A percentile compares a stretch with the other conserved stretches of the same genome.
These are phyloP conservation scores for Ectemnius cavifrons DNA, from an alignment of 2,888 invertebrate genomes.

Conservation along the genomic window DNA sequence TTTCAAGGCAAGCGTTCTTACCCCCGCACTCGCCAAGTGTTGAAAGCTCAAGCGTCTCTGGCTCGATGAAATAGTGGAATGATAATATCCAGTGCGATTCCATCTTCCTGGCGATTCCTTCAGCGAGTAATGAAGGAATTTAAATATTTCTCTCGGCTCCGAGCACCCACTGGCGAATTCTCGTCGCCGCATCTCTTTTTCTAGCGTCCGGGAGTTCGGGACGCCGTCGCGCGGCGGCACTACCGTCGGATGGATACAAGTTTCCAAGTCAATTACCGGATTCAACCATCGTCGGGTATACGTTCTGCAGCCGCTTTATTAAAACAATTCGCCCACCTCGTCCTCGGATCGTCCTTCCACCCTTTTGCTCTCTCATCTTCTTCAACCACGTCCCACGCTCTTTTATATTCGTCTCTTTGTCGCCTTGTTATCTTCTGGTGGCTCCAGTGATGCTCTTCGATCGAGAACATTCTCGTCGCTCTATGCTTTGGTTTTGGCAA, in stretches of 20 bases:
- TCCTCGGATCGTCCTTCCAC: slow-evolving; percentile 18
- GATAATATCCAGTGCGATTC: slow-evolving; percentile 69
- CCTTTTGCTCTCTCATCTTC: slow-evolving; percentile 17
- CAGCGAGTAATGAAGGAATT: slow-evolving; percentile 73
- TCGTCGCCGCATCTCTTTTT: slow-evolving; percentile 7
- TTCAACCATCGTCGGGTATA: slow-evolving; percentile 62
- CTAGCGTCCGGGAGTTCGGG: too few species aligned
- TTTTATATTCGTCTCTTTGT: too few species aligned
- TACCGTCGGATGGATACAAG: slow-evolving; percentile 51
- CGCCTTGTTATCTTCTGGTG: too few species aligned
- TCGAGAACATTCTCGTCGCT: slow-evolving; percentile 31
- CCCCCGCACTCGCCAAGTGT: too few species aligned
- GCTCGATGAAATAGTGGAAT: slow-evolving; percentile 68
- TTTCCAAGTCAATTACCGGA: slow-evolving; percentile 73
- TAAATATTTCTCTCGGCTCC: slow-evolving; percentile 69
- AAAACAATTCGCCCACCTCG: slow-evolving; percentile 67
- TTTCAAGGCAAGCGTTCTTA: too few species aligned
- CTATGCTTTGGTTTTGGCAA: slow-evolving; percentile 11
- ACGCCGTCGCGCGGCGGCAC: slow-evolving; percentile 10
- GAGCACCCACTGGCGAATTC: slow-evolving; percentile 5
- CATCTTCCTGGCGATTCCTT: slow-evolving; percentile 71
- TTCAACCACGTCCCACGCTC: not conserved
- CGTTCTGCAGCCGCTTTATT: slow-evolving; percentile 67
- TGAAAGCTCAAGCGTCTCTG: not conserved
- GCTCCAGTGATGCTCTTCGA: not conserved